phyloP scores from a whole-genome alignment of 2,113 vertebrate genomes.

The Erythrolamprus reginae region DNA sequence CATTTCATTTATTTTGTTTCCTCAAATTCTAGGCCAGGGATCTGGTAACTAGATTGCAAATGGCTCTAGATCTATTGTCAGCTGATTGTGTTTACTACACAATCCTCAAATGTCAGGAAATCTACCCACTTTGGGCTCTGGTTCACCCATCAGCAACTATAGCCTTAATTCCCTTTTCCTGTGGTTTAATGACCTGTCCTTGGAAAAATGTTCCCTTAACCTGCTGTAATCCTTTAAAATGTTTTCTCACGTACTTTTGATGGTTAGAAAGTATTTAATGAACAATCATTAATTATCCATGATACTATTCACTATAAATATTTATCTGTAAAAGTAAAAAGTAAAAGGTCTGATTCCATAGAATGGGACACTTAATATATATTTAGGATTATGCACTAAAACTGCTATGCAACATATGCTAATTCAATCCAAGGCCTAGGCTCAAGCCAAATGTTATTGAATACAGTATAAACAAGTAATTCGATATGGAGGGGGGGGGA shows the following conservation, averaged over 20 bases:
- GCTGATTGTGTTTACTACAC: not conserved
- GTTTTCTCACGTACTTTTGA: not conserved
- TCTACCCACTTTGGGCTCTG: not conserved
- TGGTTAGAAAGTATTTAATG: not conserved
- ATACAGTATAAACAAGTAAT: not conserved
- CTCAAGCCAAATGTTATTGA: not conserved
- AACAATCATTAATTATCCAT: not conserved
- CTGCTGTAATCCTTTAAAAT: not conserved
- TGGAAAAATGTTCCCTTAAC: not conserved
- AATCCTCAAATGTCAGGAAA: not conserved
- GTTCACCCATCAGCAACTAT: not conserved
- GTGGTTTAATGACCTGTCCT: not conserved
- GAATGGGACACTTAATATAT: not conserved
- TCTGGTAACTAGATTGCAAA: not conserved
- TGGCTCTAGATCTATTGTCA: not conserved
- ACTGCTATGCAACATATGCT: not conserved
- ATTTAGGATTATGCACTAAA: not conserved
- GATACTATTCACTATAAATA: not conserved
- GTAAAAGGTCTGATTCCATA: not conserved
- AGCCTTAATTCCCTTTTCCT: not conserved
- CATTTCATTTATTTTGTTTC: not conserved
- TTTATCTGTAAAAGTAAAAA: not conserved
- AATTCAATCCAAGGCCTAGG: not conserved
- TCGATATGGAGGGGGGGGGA: not conserved
- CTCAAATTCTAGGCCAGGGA: not conserved